Evolutionary conservation across 2,797 vertebrate species (phyloP).

Genomic region (Melopsittacus undulatus): DNA sequence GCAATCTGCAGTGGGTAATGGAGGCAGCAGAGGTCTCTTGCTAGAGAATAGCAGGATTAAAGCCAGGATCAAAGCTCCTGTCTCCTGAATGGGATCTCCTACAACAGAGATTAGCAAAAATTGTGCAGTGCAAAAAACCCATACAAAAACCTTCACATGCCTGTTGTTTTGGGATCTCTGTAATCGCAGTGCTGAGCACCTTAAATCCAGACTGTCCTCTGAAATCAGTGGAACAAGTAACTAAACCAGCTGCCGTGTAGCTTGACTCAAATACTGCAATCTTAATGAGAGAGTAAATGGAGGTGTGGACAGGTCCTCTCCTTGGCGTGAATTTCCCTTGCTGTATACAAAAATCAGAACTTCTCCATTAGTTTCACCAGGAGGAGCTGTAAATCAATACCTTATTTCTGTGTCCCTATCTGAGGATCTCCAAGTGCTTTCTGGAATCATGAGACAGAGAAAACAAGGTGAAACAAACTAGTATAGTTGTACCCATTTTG

Average conservation of each 20-base stretch:
- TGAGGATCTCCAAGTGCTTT: not conserved
- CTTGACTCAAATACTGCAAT: not conserved
- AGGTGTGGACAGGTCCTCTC: not conserved
- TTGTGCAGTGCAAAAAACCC: not conserved
- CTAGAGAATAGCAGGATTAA: not conserved
- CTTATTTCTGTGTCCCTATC: not conserved
- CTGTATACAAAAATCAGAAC: not conserved
- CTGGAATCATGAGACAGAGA: not conserved
- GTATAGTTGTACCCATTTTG: not conserved
- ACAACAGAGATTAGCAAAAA: not conserved
- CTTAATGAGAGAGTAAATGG: not conserved
- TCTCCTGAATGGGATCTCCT: not conserved
- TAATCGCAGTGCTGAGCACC: not conserved
- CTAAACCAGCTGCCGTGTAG: not conserved
- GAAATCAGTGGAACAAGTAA: not conserved
- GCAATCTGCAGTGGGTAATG: not conserved
- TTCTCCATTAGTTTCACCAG: not conserved
- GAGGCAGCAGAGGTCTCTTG: not conserved
- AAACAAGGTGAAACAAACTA: not conserved
- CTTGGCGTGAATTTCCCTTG: not conserved
- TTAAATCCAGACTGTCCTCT: not conserved
- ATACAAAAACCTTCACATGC: not conserved
- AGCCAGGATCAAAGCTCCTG: not conserved
- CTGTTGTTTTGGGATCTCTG: not conserved
- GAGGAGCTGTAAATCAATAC: not conserved